Base-by-base conservation (phyloP, 2,113 vertebrate genomes). In the Corapipo altera region DNA sequence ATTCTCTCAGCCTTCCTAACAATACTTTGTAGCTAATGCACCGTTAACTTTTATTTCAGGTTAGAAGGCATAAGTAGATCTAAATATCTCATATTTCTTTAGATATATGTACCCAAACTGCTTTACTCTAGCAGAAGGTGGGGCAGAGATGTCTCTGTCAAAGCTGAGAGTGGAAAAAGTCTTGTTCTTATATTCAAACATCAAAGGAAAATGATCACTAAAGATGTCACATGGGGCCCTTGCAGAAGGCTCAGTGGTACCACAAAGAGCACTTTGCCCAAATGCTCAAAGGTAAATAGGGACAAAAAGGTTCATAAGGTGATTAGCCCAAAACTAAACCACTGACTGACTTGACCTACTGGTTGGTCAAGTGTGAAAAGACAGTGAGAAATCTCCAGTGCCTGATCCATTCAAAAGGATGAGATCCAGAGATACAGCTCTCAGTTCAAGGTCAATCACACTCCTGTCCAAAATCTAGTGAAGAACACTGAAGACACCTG, bases 141-240 rank as follows among this genome's bases (percentile, higher is more conserved):
- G 37, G n/a, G 64, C 64, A 77, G 7, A 33, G 15, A 27, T 16
- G 9, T 61, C 59, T 73, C 48, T 66, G 32, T 21, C 32, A 27
- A 84, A 70, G 35, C 27, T 39, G 44, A 77, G 77, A 41, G 30
- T 22, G 15, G 41, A 65, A 66, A 35, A 91, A 49, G 15, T 41
- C 54, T 52, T 24, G 5, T 15, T 89, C 9, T 58, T 35, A 4
- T 4, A 39, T 7, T 46, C 21, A 87, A 87, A 87, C 13, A 49
- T 43, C 33, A 77, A 81, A 91, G 70, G 7, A 89, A 83, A 84
- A 73, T 30, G 7, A 52, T 7, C 30, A 57, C 20, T 69, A 44
- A 74, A 65, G 37, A 10, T 30, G 35, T 30, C 58, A n/a, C 0
- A 0, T 2, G 5, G 32, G 4, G 16, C 30, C 16, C 24, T 35